These are phyloP conservation scores for Alviniconcha marisindica DNA, from an alignment of 1,140 invertebrate genomes.

Conservation along the genomic window DNA sequence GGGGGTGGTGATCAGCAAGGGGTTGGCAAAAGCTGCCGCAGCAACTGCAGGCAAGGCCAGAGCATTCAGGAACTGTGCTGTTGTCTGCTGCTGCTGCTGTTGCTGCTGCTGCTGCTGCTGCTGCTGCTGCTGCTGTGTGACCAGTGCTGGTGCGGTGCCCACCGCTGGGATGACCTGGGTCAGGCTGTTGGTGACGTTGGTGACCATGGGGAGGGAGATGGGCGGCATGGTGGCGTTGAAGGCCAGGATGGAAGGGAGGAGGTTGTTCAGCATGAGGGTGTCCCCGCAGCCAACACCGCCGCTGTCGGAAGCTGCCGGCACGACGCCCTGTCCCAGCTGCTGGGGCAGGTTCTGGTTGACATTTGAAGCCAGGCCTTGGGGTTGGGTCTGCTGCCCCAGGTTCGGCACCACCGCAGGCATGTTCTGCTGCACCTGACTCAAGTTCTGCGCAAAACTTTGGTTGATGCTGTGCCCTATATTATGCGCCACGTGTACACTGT, in stretches of 20 bases:
- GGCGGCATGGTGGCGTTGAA: slow-evolving; percentile 80
- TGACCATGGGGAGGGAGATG: slow-evolving; percentile 82
- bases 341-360: neutral
- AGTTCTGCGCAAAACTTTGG: neutral
- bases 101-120: slow-evolving; percentile 21
- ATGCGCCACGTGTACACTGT: neutral
- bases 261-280: slow-evolving; percentile 39
- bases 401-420: too few relatives aligned
- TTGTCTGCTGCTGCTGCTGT: slow-evolving; percentile 81
- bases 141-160: neutral
- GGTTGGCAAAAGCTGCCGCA: slow-evolving; percentile 39
- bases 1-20: slow-evolving; percentile 21
- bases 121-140: slow-evolving; percentile 22
- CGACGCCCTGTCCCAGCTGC: neutral
- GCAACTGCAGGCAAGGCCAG: slow-evolving; percentile 78
- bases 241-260: slow-evolving; percentile 47
- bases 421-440: neutral
- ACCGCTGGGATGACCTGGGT: slow-evolving; percentile 82
- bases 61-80: slow-evolving; percentile 84
- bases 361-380: neutral
- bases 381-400: neutral
- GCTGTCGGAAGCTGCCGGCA: neutral
- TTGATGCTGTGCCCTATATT: slow-evolving; percentile 15
- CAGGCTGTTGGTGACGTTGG: slow-evolving; percentile 84
- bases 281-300: neutral